phyloP scores from a whole-genome alignment of 2,797 vertebrate genomes.

The Leptoclinus maculatus region DNA sequence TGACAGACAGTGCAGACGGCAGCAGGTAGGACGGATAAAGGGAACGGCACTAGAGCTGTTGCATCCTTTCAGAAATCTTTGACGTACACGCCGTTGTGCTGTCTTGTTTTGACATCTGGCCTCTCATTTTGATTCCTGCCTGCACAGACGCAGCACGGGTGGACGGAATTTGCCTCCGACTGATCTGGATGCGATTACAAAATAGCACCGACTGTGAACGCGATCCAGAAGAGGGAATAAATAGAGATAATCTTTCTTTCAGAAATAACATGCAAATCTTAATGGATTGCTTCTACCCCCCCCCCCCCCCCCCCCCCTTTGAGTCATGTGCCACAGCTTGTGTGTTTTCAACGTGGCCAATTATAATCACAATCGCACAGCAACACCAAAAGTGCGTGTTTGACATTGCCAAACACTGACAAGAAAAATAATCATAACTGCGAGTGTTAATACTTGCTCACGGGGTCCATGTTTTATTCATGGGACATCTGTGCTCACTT shows the following conservation, averaged over 20 bases:
- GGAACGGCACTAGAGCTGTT: slow-evolving; percentile 37
- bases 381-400: slow-evolving; percentile 53
- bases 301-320: slow-evolving; percentile 16
- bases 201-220: slow-evolving; percentile 22
- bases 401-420: slow-evolving; percentile 64
- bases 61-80: slow-evolving; percentile 41
- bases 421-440: slow-evolving; percentile 68
- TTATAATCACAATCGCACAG: slow-evolving; percentile 58
- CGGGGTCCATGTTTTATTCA: slow-evolving; percentile 78
- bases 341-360: slow-evolving; percentile 56
- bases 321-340: slow-evolving; percentile 50
- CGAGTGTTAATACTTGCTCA: slow-evolving; percentile 70
- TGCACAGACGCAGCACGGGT: slow-evolving; percentile 27
- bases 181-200: slow-evolving; percentile 50
- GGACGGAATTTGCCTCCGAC: slow-evolving; percentile 23
- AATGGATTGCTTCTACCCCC: slow-evolving; percentile 48
- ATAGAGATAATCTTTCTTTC: slow-evolving; percentile 42
- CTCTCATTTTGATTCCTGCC: slow-evolving; percentile 25
- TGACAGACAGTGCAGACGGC: slow-evolving; percentile 57
- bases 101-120: slow-evolving; percentile 29
- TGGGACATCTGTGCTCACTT: slow-evolving; percentile 73
- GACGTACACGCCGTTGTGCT: not conserved
- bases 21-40: slow-evolving; percentile 22
- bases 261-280: slow-evolving; percentile 51
- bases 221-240: slow-evolving; percentile 30